Base-by-base conservation (phyloP, 1,140 invertebrate species). In the Macrobrachium rosenbergii region DNA sequence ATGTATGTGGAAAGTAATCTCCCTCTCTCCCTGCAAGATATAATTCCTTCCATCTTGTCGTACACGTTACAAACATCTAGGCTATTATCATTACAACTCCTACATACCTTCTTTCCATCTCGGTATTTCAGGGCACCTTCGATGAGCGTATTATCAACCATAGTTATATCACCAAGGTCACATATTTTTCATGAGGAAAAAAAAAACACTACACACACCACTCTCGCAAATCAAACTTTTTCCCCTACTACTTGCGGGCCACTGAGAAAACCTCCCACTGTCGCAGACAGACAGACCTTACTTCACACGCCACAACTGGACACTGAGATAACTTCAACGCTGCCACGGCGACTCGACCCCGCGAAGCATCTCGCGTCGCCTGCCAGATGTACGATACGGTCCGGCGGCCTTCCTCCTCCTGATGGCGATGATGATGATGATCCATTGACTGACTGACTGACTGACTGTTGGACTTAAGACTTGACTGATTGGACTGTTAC, bases 141-240 rank as follows among this genome's bases (percentile, higher is more conserved):
- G 58, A 84, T 59, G 21, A 84, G 82, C 37, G 82, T 84, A 77
- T 63, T 84, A 84, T 84, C 82, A 78, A 84, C 82, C 82, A 84
- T 84, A 84, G 82, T 78, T 83, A 83, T 78, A 63, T 62, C 43
- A 21, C 73, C 62, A 23, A n/a, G 60, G 76, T 84, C 82, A 84
- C 82, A 84, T 84, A 43, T 77, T 84, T 78, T 45, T 82, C 28
- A 37, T 37, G 3, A 37, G 28, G 28, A 37, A 37, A 37, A 37
- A 37, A 21, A 67, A 67, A 52, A 2, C 75, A 78, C 82, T 77
- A 21, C 73, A 37, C 28, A 37, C 28, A 37, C 28, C 28, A 37
- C 73, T 59, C 8, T 10, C 52, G 23, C 28, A 67, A 78, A 37
- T 37, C 21, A 64, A 37, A 62, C 62, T 45, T 60, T 45, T 58